These are phyloP conservation scores for Marmota flaviventris DNA, from an alignment of 2,113 vertebrate species.

Conservation along the genomic window DNA sequence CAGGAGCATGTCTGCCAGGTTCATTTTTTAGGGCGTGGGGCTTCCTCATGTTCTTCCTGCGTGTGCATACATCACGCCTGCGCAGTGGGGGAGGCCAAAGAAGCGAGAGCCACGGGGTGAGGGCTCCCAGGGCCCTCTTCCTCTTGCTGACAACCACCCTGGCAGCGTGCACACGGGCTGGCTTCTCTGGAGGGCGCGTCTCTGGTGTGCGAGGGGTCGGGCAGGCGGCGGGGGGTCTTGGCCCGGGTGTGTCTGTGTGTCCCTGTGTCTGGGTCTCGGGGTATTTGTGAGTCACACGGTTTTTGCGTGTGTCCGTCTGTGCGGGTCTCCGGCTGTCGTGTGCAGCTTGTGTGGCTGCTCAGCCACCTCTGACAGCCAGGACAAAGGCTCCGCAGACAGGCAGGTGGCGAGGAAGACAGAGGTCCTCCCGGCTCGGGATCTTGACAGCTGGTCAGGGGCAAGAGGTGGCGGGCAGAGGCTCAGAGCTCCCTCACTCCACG, in stretches of 20 bases:
- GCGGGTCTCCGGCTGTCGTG: background rate
- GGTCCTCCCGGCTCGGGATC: background rate
- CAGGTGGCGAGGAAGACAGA: constrained; percentile 49
- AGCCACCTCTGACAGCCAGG: constrained; percentile 22
- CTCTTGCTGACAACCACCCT: background rate
- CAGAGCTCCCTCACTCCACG: background rate
- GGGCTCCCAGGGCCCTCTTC: background rate
- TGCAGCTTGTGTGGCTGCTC: background rate
- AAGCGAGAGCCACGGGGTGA: background rate
- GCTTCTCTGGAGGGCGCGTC: background rate
- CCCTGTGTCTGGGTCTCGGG: background rate
- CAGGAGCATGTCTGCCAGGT: background rate
- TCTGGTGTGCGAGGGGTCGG: too few relatives aligned
- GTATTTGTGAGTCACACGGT: background rate
- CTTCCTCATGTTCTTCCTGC: background rate
- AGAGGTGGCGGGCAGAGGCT: background rate
- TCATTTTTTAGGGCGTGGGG: constrained; percentile 4
- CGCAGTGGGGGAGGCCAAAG: background rate
- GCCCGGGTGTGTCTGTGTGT: background rate
- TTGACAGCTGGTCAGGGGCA: background rate
- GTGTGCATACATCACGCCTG: background rate
- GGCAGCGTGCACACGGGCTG: background rate
- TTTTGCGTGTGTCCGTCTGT: constrained; percentile 32
- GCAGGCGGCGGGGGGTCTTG: background rate
- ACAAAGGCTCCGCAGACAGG: constrained; percentile 53